phyloP scores from a whole-genome alignment of 2,888 invertebrate genomes.

The Yponomeuta plumbellus region DNA sequence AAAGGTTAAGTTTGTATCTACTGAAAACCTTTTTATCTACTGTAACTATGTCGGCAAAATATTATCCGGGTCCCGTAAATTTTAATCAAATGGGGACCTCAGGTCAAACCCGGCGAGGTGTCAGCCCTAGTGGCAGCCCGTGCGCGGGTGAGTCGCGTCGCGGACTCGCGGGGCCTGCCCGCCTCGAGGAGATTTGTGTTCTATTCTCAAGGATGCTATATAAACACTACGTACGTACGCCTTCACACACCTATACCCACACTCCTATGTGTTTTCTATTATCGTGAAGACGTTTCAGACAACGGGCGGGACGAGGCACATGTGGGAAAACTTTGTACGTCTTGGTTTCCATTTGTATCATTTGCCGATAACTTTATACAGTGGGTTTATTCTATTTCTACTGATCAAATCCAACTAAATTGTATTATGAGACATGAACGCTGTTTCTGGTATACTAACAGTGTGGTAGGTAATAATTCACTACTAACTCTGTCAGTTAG shows the following conservation, averaged over 20 bases:
- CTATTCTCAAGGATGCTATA: slow-evolving; percentile 31
- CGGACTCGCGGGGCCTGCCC: slow-evolving; percentile 31
- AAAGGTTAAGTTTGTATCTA: too few species aligned
- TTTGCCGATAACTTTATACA: background rate
- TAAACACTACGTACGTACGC: slow-evolving; percentile 9
- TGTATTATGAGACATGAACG: too few species aligned
- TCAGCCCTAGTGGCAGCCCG: slow-evolving; percentile 21
- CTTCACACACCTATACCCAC: background rate
- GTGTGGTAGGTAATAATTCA: too few species aligned
- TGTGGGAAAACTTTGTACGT: slow-evolving; percentile 12
- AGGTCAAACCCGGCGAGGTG: too few species aligned
- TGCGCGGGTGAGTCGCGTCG: slow-evolving; percentile 23
- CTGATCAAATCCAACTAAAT: too few species aligned
- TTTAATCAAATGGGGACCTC: too few species aligned
- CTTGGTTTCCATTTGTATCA: slow-evolving; percentile 8
- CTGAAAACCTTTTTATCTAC: too few species aligned
- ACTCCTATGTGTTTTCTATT: slow-evolving; percentile 19
- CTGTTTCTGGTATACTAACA: too few species aligned
- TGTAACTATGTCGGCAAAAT: slow-evolving; percentile 7
- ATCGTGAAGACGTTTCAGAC: slow-evolving; percentile 9
- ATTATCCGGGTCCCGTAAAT: too few species aligned
- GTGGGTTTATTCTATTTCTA: background rate
- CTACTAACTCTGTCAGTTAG: too few species aligned
- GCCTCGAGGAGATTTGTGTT: slow-evolving; percentile 41
- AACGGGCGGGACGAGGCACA: background rate